Evolutionary conservation across 2,888 invertebrate genomes (phyloP).

Genomic region (Papilio demoleus): DNA sequence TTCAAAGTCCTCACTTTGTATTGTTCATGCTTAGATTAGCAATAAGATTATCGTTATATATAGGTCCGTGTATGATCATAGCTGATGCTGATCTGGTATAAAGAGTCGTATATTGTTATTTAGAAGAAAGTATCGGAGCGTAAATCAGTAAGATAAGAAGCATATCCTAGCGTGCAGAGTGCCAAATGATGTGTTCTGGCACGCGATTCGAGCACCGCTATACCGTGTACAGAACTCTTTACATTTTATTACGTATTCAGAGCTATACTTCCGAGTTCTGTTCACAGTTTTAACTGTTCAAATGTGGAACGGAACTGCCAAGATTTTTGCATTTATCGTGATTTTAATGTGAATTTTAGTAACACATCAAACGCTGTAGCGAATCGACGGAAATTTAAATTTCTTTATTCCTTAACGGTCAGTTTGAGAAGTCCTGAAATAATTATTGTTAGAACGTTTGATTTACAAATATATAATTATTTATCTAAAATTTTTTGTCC

Average conservation of each 20-base stretch:
- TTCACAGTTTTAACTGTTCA: conserved; percentile 50
- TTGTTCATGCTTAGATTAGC: conserved; percentile 39
- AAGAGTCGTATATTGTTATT: conserved; percentile 27
- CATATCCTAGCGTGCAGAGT: conserved; percentile 68
- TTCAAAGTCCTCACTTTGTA: conserved; percentile 38
- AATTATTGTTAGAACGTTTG: background rate
- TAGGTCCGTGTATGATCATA: conserved; percentile 16
- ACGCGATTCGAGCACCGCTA: conserved; percentile 49
- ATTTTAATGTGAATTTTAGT: conserved; percentile 3
- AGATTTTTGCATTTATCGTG: conserved; percentile 35
- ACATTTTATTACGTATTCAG: conserved; percentile 42
- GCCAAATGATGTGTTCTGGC: conserved; percentile 54
- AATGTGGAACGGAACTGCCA: conserved; percentile 56
- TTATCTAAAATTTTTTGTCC: conserved; percentile 4
- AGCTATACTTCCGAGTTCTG: conserved; percentile 44
- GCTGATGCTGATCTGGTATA: conserved; percentile 19
- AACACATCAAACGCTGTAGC: background rate
- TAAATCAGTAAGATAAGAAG: conserved; percentile 50
- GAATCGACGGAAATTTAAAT: background rate
- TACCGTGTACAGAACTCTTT: conserved; percentile 48
- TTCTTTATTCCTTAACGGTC: background rate
- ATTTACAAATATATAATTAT: conserved; percentile 1
- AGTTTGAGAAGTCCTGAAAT: background rate
- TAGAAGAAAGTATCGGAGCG: conserved; percentile 48
- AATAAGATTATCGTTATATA: conserved; percentile 26